Evolutionary conservation across 2,113 vertebrate genomes (phyloP).

Genomic region (Gymnarchus niloticus): DNA sequence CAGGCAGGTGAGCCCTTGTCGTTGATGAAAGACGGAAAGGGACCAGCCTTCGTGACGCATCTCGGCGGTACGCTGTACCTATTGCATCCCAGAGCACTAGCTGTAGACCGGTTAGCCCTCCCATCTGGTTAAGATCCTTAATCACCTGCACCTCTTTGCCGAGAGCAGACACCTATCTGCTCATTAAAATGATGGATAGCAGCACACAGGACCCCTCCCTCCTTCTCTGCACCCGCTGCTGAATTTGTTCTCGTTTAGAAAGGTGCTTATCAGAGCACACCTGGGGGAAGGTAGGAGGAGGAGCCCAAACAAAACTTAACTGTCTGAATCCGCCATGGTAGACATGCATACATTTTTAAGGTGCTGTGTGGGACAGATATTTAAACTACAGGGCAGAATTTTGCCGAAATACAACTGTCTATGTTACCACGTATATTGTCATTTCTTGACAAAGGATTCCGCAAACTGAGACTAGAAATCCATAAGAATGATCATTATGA

Average conservation of each 20-base stretch:
- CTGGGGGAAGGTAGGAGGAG: constrained; percentile 46
- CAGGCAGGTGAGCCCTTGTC: background rate
- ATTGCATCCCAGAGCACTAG: constrained; percentile 37
- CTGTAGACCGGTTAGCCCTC: constrained; percentile 54
- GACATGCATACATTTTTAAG: background rate
- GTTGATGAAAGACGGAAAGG: constrained; percentile 19
- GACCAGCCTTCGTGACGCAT: background rate
- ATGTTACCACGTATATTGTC: background rate
- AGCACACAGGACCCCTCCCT: constrained; percentile 44
- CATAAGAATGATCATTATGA: background rate
- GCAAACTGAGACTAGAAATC: background rate
- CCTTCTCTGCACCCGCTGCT: constrained; percentile 48
- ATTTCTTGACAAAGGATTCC: background rate
- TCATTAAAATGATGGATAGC: constrained; percentile 87
- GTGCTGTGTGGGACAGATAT: background rate
- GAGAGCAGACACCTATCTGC: constrained; percentile 60
- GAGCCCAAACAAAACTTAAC: constrained; percentile 3
- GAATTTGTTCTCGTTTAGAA: constrained; percentile 66
- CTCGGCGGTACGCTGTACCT: constrained; percentile 39
- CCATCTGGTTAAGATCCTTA: constrained; percentile 66
- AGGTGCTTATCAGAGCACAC: constrained; percentile 63
- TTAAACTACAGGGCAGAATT: background rate
- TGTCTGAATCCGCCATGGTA: background rate
- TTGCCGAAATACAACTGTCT: background rate
- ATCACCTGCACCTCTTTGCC: constrained; percentile 76